Evolutionary conservation across 2,888 invertebrate genomes (phyloP).

Genomic region (Sussaba pulchella): DNA sequence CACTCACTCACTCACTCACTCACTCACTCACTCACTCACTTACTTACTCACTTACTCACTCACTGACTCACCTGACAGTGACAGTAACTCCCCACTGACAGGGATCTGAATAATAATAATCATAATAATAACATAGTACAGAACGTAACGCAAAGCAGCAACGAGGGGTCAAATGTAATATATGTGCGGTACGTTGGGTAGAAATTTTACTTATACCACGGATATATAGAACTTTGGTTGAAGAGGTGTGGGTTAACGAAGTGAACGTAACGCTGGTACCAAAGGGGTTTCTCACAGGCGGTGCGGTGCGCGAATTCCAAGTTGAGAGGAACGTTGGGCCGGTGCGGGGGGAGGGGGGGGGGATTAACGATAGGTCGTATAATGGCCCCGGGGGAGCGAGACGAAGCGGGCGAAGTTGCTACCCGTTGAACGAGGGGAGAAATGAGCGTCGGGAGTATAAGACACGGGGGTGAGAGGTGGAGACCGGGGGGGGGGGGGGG

Average conservation of each 20-base stretch:
- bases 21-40: too few relatives aligned
- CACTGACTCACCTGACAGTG: too few relatives aligned
- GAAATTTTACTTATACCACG: constrained; percentile 46
- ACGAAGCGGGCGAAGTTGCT: constrained; percentile 14
- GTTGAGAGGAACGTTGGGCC: constrained; percentile 48
- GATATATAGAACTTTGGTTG: constrained; percentile 33
- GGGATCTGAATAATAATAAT: constrained; percentile 27
- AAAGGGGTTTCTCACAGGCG: constrained; percentile 45
- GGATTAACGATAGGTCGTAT: constrained; percentile 61
- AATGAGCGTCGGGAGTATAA: constrained; percentile 50
- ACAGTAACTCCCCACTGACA: background rate
- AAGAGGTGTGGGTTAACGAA: constrained; percentile 16
- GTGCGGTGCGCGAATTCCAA: constrained; percentile 36
- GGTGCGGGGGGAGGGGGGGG: background rate
- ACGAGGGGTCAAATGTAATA: constrained; percentile 25
- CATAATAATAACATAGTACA: background rate
- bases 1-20: too few relatives aligned
- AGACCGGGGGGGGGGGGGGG: constrained; percentile 1
- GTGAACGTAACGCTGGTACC: constrained; percentile 23
- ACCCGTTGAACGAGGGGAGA: constrained; percentile 41
- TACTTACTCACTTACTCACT: too few relatives aligned
- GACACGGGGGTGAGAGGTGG: constrained; percentile 28
- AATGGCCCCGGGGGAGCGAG: constrained; percentile 53
- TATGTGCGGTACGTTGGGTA: constrained; percentile 35
- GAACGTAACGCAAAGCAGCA: constrained; percentile 1